phyloP scores from a whole-genome alignment of 2,797 vertebrate species.

The Hylomyscus alleni region DNA sequence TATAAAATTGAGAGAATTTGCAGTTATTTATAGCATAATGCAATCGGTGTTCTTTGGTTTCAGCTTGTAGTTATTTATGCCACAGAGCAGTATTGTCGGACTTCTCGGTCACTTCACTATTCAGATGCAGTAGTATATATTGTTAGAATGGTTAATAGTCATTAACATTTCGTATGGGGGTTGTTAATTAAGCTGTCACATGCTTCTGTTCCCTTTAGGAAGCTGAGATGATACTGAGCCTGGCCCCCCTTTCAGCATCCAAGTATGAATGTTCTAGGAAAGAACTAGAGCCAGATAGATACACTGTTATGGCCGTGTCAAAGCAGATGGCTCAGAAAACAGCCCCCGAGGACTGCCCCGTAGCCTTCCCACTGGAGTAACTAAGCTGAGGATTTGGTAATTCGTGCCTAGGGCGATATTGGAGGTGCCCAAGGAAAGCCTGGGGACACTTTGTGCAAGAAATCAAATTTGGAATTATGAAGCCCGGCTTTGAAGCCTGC shows the following conservation, averaged over 20 bases:
- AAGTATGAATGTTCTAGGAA: conserved; percentile 2
- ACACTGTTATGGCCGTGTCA: neutral
- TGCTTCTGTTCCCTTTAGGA: neutral
- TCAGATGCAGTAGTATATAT: conserved; percentile 3
- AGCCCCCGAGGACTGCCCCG: neutral
- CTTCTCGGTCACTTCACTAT: conserved; percentile 55
- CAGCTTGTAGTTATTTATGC: neutral
- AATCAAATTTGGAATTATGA: conserved; percentile 70
- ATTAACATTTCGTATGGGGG: conserved; percentile 27
- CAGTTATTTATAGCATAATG: neutral
- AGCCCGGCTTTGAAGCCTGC: conserved; percentile 69
- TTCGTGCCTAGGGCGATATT: conserved; percentile 60
- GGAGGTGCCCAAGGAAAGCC: conserved; percentile 49
- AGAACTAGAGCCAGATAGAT: neutral
- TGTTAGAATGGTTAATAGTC: neutral
- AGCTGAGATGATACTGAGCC: neutral
- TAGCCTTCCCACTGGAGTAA: neutral
- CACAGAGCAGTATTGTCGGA: neutral
- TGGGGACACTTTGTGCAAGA: conserved; percentile 42
- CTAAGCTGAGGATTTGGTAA: neutral
- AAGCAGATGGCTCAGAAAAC: conserved; percentile 31
- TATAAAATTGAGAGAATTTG: conserved; percentile 37
- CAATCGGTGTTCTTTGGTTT: neutral
- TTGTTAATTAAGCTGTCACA: neutral
- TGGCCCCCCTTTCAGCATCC: neutral